Conservation (phyloP, 1,140 invertebrate genomes). For the Diplogasteroides magnus region DNA sequence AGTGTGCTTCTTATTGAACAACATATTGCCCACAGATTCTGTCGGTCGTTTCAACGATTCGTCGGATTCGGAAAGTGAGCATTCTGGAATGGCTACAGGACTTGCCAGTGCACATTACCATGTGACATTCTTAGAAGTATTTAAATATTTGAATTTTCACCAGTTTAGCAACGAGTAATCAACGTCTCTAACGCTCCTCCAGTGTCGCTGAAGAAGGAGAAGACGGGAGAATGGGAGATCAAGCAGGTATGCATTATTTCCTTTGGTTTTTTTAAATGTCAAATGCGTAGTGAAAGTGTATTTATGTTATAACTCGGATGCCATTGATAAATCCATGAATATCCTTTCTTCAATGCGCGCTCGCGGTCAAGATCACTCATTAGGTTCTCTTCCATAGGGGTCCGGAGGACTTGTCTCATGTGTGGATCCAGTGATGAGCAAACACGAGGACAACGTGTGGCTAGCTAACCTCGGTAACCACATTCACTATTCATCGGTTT, state of each 20-base stretch:
- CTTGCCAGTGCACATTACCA: slow-evolving; percentile 46
- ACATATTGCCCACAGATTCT: too few species aligned
- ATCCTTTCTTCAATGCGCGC: too few species aligned
- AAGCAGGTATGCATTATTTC: slow-evolving; percentile 32
- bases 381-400: slow-evolving; percentile 21
- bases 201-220: slow-evolving; percentile 48
- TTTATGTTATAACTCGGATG: too few species aligned
- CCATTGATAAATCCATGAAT: background rate
- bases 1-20: too few species aligned
- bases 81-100: too few species aligned
- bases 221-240: slow-evolving; percentile 54
- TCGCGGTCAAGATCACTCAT: background rate
- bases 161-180: slow-evolving; percentile 46
- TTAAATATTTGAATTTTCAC: background rate
- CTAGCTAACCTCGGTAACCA: slow-evolving; percentile 55
- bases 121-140: slow-evolving; percentile 9
- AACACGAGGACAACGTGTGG: slow-evolving; percentile 53
- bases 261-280: too few species aligned
- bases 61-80: slow-evolving; percentile 10
- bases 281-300: too few species aligned
- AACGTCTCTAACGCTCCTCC: slow-evolving; percentile 55
- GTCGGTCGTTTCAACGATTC: too few species aligned
- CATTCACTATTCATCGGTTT: slow-evolving; percentile 24
- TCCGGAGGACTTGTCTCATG: slow-evolving; percentile 53
- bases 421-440: slow-evolving; percentile 53